phyloP scores from a whole-genome alignment of 2,888 invertebrate genomes.

The Gnatocerus cornutus region DNA sequence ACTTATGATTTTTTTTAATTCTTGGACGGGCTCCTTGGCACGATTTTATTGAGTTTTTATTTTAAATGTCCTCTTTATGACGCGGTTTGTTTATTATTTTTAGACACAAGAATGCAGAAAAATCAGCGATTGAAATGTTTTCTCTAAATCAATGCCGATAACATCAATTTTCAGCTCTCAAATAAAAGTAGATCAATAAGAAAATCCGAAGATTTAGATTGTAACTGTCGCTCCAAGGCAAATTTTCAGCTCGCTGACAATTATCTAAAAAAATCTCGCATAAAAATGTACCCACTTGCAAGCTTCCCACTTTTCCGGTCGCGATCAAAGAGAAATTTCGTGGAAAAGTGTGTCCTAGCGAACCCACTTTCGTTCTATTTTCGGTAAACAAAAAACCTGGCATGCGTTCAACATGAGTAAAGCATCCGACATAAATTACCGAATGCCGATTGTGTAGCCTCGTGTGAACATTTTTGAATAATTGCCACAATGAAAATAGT shows the following conservation, averaged over 20 bases:
- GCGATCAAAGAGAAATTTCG: neutral
- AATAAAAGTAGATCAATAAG: neutral
- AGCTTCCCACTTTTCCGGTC: too few species aligned
- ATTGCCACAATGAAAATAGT: constrained; percentile 61
- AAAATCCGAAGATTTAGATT: too few species aligned
- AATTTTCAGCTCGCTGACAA: neutral
- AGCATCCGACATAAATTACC: constrained; percentile 8
- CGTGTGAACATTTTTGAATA: constrained; percentile 16
- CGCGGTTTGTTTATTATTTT: neutral
- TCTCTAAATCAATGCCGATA: neutral
- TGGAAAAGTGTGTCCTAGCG: neutral
- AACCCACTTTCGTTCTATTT: constrained; percentile 29
- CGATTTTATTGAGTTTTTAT: neutral
- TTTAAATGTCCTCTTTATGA: neutral
- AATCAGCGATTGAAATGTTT: neutral
- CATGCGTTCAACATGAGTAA: constrained; percentile 21
- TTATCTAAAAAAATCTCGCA: too few species aligned
- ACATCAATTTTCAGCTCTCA: neutral
- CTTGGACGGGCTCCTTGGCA: neutral
- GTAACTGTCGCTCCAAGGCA: neutral
- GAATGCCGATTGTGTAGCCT: neutral
- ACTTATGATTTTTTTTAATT: neutral
- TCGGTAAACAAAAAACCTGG: constrained; percentile 31
- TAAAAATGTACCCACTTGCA: too few species aligned
- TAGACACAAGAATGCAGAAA: neutral